Conservation (phyloP, 2,888 invertebrate genomes). For the Phania funesta region DNA sequence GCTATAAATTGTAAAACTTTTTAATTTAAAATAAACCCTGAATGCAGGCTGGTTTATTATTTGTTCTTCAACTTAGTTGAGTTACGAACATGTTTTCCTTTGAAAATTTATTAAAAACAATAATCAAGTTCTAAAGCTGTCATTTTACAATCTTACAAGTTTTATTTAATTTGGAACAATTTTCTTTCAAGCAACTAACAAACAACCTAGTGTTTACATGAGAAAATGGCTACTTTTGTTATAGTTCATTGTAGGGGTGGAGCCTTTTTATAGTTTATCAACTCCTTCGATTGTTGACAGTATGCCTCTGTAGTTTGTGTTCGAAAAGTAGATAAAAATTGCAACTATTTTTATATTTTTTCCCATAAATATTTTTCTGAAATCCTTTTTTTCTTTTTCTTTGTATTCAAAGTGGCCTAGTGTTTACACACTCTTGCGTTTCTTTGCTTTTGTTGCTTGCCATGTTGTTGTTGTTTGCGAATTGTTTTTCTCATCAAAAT, state of each 20-base stretch:
- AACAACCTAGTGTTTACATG: constrained; percentile 1
- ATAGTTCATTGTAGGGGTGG: constrained; percentile 9
- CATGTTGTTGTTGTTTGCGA: constrained; percentile 16
- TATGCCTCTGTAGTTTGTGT: constrained; percentile 37
- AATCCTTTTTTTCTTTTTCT: not conserved
- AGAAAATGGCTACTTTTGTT: constrained; percentile 7
- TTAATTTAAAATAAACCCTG: no score
- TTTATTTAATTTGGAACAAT: constrained; percentile 55
- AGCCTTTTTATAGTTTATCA: constrained; percentile 26
- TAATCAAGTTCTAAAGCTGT: constrained; percentile 39
- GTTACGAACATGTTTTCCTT: not conserved
- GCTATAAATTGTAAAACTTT: no score
- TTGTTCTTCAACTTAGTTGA: not conserved
- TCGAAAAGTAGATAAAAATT: constrained; percentile 31
- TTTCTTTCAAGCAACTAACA: constrained; percentile 1
- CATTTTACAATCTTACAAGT: constrained; percentile 49
- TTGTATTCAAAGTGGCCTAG: constrained; percentile 11
- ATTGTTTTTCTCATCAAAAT: constrained; percentile 37
- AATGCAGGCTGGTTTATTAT: no score
- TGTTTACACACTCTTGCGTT: constrained; percentile 9
- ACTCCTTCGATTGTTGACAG: constrained; percentile 47
- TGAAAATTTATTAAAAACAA: constrained; percentile 15
- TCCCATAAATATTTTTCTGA: not conserved
- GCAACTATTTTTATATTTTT: constrained; percentile 18
- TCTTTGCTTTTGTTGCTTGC: constrained; percentile 7